Evolutionary conservation across 2,113 vertebrate genomes (phyloP), one percentile per base, ranked within the genome.

Genomic region (Okapia johnstoni): DNA sequence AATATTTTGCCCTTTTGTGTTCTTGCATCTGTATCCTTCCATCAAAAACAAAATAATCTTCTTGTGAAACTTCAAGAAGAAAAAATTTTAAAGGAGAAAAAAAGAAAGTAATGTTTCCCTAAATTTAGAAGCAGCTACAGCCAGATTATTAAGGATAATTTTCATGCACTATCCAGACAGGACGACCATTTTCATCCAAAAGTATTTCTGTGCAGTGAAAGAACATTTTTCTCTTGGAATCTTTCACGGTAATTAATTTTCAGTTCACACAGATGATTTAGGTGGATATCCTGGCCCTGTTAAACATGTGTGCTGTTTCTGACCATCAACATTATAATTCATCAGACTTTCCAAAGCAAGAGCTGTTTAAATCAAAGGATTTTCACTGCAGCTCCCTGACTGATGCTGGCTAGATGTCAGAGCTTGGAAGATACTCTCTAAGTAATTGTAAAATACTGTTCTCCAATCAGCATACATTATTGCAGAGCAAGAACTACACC

Each of bases 401-500:
- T 91, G 52, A 40, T 77, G 52, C 81, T 88, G 81, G 81, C 88
- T 89, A 91, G 57, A 55, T 96, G 86, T 90, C 87, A 92, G 58
- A 79, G 36, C 43, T 88, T 77, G 28, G 85, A 96, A 95, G 79
- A 70, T 50, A 84, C 28, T 93, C 88, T 91, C 55, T 50, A 48
- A 96, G 57, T 93, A 88, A 97, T 40, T 96, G 96, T 88, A 93
- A 95, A 95, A 60, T 85, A n/a, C 30, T 87, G 1, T 95, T 98
- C 84, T 97, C 85, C 96, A 96, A 85, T 97, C 95, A 94, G 93
- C 88, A 93, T 93, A 66, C 54, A 95, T 95, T 93, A 96, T 88
- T 96, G 80, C 61, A 94, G 81, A 95, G 90, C 55, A 15, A 90
- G 58, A 85, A 63, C n/a, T 48, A 77, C 70, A 48, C 33, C 16